Base-by-base conservation (phyloP, 2,797 vertebrate genomes). In the Acanthis flammea region DNA sequence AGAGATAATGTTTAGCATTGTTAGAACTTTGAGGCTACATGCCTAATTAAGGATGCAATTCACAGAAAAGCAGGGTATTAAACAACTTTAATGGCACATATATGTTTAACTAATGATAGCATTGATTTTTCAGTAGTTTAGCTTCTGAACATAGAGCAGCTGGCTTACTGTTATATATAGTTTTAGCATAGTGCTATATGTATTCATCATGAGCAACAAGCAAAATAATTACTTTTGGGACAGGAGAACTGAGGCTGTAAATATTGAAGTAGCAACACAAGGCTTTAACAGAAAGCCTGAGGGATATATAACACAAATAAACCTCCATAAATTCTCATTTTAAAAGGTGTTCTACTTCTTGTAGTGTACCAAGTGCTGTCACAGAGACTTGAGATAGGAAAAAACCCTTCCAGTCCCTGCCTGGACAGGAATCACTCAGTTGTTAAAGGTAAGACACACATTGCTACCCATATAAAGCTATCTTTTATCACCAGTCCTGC, bases 141-240 rank as follows among this genome's bases (percentile, higher is more conserved):
- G 45, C 16, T 77, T 66, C 31, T 57, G 37, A 94, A 42, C 45
- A 39, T 6, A 68, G 61, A 61, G 45, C 35, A 92, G 28, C 42
- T 83, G 45, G 27, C 6, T 73, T 86, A 61, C 31, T 27, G 3
- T 77, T 85, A 77, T 60, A 7, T 65, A 55, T 44, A n/a, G 67
- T 50, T 92, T 73, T 82, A 91, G 16, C 23, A 27, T 12, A 19
- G 21, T 27, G 63, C 33, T 79, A 30, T 23, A 42, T 70, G 22
- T n/a, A 89, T 88, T 80, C 47, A 83, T 92, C 65, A 74, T 6
- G 15, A 87, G 31, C 51, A 95, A 88, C 77, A 92, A 93, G 63
- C 33, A 85, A 93, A 93, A 90, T 92, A 95, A 94, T 92, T 92
- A 90, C 78, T 91, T 88, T 53, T 74, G 85, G 92, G 72, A 50